Evolutionary conservation across 2,888 invertebrate genomes (phyloP), one percentile per base, ranked within the genome.

Genomic region (Drosophila incognita): DNA sequence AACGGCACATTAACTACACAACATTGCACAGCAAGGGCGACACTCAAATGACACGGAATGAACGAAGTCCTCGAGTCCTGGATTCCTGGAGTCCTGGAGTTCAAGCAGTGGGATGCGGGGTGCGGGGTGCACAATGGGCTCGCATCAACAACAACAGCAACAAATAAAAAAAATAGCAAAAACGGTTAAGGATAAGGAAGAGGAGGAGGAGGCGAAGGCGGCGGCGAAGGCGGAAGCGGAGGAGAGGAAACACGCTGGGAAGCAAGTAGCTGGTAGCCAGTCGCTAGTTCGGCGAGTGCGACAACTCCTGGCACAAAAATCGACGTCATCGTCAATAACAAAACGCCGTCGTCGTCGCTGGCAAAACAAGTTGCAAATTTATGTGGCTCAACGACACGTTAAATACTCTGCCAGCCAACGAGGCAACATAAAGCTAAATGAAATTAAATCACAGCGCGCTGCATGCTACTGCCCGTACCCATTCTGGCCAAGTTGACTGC

Each of bases 1-100:
- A 87, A 86, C 72, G 88, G 74, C 89, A 86, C 86, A 87, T 86
- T 86, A 86, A 87, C 89, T 89, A 81, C 86, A 86, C 77, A 83
- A 83, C 87, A 89, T 79, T 87, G 89, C 78, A 72, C 76, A 85
- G 76, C 68, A 65, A 67, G 74, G 76, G 53, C 67, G 73, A 68
- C 64, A 54, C 48, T 27, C 49, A 60, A 65, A 68, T 38, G 35
- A 57, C 46, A 46, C 46, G 46, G 57, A 38, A 53, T 53, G 53
- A 35, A 53, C 53, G 56, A 24, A 67, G 60, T 27, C 53, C 42
- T 29, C 8, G 40, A 46, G 51, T 58, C 40, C 15, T 42, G 49
- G 48, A 13, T 13, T 46, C 31, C 24, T 38, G n/a, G 29, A 21
- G 21, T n/a, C 42, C 21, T 38, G 29, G 29, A 21, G 21, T 21